These are phyloP conservation scores for Abramis brama DNA, from an alignment of 2,113 vertebrate species.

Conservation along the genomic window DNA sequence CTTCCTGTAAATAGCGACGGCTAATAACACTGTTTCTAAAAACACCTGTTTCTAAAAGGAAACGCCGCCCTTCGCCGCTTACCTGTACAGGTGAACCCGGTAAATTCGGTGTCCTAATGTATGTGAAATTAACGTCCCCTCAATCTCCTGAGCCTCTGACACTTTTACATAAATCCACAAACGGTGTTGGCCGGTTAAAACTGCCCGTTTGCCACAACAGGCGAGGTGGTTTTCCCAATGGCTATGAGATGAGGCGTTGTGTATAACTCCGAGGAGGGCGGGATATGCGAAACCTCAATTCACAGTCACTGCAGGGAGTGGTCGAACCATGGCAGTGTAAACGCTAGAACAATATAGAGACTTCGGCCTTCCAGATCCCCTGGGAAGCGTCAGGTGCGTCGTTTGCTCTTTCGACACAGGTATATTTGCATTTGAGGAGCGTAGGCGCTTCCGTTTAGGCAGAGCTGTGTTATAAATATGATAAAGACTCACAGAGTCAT, in stretches of 20 bases:
- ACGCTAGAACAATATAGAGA: background rate
- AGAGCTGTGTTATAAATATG: constrained; percentile 14
- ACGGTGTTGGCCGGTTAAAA: constrained; percentile 1
- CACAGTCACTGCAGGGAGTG: constrained; percentile 35
- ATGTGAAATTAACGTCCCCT: background rate
- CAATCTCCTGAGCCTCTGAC: background rate
- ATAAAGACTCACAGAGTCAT: background rate
- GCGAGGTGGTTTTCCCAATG: constrained; percentile 27
- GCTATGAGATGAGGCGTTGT: background rate
- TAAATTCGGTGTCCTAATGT: background rate
- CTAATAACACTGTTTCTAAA: background rate
- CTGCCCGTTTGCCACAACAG: background rate
- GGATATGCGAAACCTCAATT: constrained; percentile 31
- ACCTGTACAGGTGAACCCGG: constrained; percentile 45
- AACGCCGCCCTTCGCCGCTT: constrained; percentile 13
- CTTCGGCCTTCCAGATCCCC: background rate
- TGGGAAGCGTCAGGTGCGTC: constrained; percentile 16
- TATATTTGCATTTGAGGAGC: constrained; percentile 19
- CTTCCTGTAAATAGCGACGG: background rate
- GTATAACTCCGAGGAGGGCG: constrained; percentile 25
- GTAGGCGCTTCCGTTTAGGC: constrained; percentile 1
- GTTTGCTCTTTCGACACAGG: constrained; percentile 26
- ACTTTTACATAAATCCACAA: constrained; percentile 36
- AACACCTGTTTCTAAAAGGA: background rate
- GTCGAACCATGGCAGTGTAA: background rate